These are phyloP conservation scores for Micropterix aruncella DNA, from an alignment of 2,888 invertebrate species.

Conservation along the genomic window DNA sequence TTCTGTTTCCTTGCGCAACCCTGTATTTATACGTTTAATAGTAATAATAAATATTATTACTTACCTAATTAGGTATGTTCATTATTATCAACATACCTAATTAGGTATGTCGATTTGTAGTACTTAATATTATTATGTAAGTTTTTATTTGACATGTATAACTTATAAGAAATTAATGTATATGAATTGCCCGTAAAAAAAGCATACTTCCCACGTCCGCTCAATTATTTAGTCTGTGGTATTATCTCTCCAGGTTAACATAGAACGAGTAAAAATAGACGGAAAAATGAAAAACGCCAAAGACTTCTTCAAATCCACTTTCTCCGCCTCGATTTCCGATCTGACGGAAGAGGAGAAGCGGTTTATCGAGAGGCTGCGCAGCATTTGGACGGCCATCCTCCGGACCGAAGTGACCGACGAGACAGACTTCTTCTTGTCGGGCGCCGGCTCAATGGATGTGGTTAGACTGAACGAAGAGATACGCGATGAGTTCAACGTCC, in stretches of 20 bases:
- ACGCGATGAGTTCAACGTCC: conserved; percentile 62
- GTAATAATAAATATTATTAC: no score
- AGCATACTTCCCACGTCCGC: no score
- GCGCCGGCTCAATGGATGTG: conserved; percentile 97
- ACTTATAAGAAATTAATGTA: no score
- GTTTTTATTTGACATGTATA: no score
- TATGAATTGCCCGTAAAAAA: no score
- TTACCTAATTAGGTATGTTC: no score
- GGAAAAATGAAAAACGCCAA: conserved; percentile 72
- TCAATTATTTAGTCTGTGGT: no score
- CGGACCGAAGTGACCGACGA: conserved; percentile 57
- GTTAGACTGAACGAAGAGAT: conserved; percentile 88
- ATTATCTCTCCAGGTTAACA: conserved; percentile 53
- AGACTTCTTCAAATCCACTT: conserved; percentile 56
- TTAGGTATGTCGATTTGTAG: no score
- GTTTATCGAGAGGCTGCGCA: conserved; percentile 46
- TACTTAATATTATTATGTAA: no score
- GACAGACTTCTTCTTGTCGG: conserved; percentile 87
- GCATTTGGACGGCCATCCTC: conserved; percentile 77
- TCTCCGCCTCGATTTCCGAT: conserved; percentile 41
- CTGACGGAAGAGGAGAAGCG: conserved; percentile 60
- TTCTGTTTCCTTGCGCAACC: no score
- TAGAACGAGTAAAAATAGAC: conserved; percentile 61
- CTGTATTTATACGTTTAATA: no score
- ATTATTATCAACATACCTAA: no score